Base-by-base conservation (phyloP, 2,888 invertebrate genomes). In the Teleiodes luculella region DNA sequence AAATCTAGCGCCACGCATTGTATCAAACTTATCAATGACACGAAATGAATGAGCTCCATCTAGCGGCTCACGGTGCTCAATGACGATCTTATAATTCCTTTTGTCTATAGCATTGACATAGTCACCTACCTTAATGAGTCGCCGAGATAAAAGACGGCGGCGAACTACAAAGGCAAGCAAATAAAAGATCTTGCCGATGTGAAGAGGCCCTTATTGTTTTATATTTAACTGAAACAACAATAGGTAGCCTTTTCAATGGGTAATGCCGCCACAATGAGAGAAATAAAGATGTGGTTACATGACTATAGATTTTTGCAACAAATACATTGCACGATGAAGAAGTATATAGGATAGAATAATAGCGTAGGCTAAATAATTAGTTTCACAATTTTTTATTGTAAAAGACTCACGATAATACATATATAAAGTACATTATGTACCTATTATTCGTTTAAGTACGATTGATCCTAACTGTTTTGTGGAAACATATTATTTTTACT, bases 221-320 rank as follows among this genome's bases (percentile, higher is more conserved):
- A 87, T 86, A 87, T 83, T 82, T 83, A 87, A 83, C 74, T 84
- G 88, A 86, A 85, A 87, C 67, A 88, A 89, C 88, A 89, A 89
- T 89, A 88, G 88, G 88, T 87, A 87, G 88, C 81, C 72, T 69
- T 78, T 87, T 89, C 88, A 89, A 86, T 87, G 87, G 86, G 62
- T 72, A 72, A 74, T 73, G 87, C 88, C 88, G 86, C 82, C 86
- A 87, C 87, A 89, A 87, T 86, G 82, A 84, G 73, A 63, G 67
- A 45, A 55, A 51, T 74, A 64, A 70, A 54, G 61, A 57, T 30
- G 1, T 68, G 81, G 16, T 68, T 74, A 75, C 73, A 86, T 80
- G 78, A 39, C 39, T 61, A 51, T 56, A 24, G 13, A 43, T n/a
- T 5, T 28, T 53, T 16, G 31, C 14, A 43, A 47, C 16, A 7